Conservation (phyloP, 2,113 vertebrate genomes). For the Passer montanus region DNA sequence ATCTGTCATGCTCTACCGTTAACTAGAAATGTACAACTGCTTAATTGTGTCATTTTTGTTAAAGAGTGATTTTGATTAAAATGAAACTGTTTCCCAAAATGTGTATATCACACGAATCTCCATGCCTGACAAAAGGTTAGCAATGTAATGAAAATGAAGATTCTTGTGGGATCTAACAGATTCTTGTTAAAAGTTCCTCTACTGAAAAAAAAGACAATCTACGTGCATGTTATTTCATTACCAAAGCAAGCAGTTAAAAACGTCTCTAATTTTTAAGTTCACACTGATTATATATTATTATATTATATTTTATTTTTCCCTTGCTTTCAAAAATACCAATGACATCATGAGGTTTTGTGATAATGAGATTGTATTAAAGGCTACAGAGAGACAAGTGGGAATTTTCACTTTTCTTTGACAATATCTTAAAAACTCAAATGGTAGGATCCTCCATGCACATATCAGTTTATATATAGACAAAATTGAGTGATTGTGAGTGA, state of each 20-base stretch:
- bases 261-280: background rate
- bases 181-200: background rate
- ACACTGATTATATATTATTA: background rate
- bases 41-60: background rate
- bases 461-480: background rate
- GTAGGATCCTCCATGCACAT: background rate
- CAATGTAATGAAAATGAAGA: background rate
- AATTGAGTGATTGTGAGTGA: background rate
- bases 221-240: background rate
- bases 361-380: background rate
- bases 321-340: background rate
- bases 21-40: background rate
- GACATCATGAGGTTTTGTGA: background rate
- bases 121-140: background rate
- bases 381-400: background rate
- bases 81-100: background rate
- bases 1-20: background rate
- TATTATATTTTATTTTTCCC: background rate
- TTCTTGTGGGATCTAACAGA: fast-evolving
- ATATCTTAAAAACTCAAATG: background rate
- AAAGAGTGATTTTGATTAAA: background rate
- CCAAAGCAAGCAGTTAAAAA: background rate
- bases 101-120: background rate
- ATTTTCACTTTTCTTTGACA: background rate
- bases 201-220: background rate